A percentile compares a stretch with the other conserved stretches of the same genome.
These are phyloP conservation scores for Phasia obesa DNA, from an alignment of 2,888 invertebrate species.

Conservation along the genomic window DNA sequence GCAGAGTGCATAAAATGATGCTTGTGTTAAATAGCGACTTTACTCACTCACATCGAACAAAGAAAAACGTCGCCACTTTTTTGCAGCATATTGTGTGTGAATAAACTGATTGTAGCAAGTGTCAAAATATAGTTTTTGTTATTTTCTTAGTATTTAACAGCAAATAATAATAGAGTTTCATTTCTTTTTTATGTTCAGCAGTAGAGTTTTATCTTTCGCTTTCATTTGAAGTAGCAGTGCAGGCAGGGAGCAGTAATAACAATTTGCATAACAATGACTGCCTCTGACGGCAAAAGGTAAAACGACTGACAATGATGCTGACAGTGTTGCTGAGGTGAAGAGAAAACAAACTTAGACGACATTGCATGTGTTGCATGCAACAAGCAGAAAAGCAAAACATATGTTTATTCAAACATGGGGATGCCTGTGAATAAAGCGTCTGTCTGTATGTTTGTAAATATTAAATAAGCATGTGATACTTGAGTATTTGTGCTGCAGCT, in stretches of 20 bases:
- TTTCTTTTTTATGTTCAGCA: background rate
- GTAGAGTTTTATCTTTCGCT: background rate
- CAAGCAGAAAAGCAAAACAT: slow-evolving; percentile 35
- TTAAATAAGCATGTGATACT: slow-evolving; percentile 23
- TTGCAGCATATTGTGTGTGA: slow-evolving; percentile 12
- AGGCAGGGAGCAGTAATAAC: slow-evolving; percentile 62
- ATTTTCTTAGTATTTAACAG: slow-evolving; percentile 53
- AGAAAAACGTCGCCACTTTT: slow-evolving; percentile 2
- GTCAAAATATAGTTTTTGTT: slow-evolving; percentile 55
- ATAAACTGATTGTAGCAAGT: slow-evolving; percentile 40
- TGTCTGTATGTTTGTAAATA: slow-evolving; percentile 17
- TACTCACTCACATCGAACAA: slow-evolving; percentile 33
- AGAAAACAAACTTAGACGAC: slow-evolving; percentile 9
- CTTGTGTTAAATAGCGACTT: slow-evolving; percentile 43
- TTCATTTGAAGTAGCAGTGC: slow-evolving; percentile 33
- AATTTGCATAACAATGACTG: slow-evolving; percentile 69
- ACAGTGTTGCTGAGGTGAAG: slow-evolving; percentile 41
- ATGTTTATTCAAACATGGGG: slow-evolving; percentile 40
- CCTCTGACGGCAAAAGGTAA: slow-evolving; percentile 38
- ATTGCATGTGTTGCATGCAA: slow-evolving; percentile 60
- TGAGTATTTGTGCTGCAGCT: slow-evolving; percentile 20
- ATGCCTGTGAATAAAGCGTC: background rate
- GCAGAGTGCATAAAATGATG: slow-evolving; percentile 16
- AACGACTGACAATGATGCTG: too few relatives aligned
- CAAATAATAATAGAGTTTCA: slow-evolving; percentile 52